Evolutionary conservation across 2,888 invertebrate genomes (phyloP).

Genomic region (Epinotia bilunana): DNA sequence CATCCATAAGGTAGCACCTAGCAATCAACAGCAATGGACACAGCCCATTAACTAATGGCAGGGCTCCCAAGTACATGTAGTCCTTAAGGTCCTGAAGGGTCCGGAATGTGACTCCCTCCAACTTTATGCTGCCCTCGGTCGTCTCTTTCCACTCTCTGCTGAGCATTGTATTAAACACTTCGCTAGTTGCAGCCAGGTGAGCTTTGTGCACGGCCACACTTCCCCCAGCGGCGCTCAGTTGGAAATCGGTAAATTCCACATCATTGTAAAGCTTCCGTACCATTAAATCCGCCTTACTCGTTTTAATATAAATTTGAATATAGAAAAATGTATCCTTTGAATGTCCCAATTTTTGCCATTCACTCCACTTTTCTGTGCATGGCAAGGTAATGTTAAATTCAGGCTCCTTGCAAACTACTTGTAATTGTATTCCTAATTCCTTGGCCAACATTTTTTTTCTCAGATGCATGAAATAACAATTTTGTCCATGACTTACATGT

Average conservation of each 20-base stretch:
- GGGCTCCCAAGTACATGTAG: slow-evolving; percentile 59
- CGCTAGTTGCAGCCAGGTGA: slow-evolving; percentile 62
- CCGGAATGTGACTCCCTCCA: slow-evolving; percentile 55
- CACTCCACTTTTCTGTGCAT: not conserved
- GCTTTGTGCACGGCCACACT: slow-evolving; percentile 61
- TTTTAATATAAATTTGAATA: not conserved
- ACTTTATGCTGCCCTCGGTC: slow-evolving; percentile 57
- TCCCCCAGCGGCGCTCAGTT: slow-evolving; percentile 62
- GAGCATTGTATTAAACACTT: slow-evolving; percentile 62
- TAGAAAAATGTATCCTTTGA: not conserved
- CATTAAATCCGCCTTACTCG: not conserved
- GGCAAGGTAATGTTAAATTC: not conserved
- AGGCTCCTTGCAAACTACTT: not conserved
- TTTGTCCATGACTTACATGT: not conserved
- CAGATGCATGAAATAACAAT: not conserved
- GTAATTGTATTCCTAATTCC: not conserved
- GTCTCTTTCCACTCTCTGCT: slow-evolving; percentile 62
- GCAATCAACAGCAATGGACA: slow-evolving; percentile 60
- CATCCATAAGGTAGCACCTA: slow-evolving; percentile 64
- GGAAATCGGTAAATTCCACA: slow-evolving; percentile 63
- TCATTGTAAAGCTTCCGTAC: slow-evolving; percentile 48
- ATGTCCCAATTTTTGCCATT: not conserved
- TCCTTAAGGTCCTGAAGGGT: slow-evolving; percentile 61
- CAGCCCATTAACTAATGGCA: slow-evolving; percentile 56
- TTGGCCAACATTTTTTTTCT: not conserved